A percentile compares a stretch with the other conserved stretches of the same genome.
Conservation (phyloP, 2,113 vertebrate species). For the Oryzias celebensis region DNA sequence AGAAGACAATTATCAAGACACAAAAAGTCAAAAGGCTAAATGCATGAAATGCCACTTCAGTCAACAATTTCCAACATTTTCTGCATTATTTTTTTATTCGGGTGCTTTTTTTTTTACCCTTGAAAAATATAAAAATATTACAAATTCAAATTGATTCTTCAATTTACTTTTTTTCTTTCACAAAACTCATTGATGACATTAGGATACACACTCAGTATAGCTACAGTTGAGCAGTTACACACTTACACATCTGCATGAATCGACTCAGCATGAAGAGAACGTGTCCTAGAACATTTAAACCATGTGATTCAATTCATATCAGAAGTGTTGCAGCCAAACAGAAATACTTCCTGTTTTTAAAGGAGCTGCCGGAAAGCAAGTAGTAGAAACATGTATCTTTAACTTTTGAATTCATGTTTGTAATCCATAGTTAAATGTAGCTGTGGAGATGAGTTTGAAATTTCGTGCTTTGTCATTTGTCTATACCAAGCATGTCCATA, state of each 20-base stretch:
- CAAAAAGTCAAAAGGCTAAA: constrained; percentile 22
- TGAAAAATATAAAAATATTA: constrained; percentile 1
- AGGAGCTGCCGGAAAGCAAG: constrained; percentile 19
- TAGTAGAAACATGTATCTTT: constrained; percentile 27
- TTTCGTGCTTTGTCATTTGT: too few species aligned
- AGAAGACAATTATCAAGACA: constrained; percentile 43
- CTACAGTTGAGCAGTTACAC: constrained; percentile 21
- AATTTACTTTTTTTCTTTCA: not conserved
- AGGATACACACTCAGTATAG: constrained; percentile 22
- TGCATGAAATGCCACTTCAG: constrained; percentile 10
- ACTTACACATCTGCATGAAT: constrained; percentile 8
- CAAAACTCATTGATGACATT: constrained; percentile 27
- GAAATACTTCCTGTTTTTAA: constrained; percentile 7
- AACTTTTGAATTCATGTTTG: too few species aligned
- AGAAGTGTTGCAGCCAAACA: constrained; percentile 11
- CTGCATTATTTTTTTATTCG: not conserved
- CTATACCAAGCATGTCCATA: too few species aligned
- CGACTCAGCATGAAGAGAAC: constrained; percentile 12
- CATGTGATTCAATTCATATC: constrained; percentile 17
- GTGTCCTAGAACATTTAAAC: constrained; percentile 15
- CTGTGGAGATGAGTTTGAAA: too few species aligned
- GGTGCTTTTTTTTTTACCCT: constrained; percentile 7
- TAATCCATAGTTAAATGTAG: too few species aligned
- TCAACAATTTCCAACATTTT: constrained; percentile 9
- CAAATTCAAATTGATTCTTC: constrained; percentile 9